phyloP scores from a whole-genome alignment of 2,888 invertebrate species.

The Cryptocheilus praepositus region DNA sequence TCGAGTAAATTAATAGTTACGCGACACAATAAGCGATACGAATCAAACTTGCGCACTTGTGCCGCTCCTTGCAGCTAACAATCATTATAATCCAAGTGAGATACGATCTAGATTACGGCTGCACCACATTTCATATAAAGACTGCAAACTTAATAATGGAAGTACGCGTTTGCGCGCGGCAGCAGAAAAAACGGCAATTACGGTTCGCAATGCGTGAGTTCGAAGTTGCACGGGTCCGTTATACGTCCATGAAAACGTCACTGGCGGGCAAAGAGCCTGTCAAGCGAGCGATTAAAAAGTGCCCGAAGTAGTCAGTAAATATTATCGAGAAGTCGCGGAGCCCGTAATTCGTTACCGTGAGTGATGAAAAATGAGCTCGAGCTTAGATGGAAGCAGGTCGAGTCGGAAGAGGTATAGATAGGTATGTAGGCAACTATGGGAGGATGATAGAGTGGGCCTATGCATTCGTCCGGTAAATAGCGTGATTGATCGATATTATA shows the following conservation, averaged over 20 bases:
- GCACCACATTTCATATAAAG: no score
- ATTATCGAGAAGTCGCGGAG: constrained; percentile 9
- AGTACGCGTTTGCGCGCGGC: no score
- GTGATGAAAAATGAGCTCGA: constrained; percentile 52
- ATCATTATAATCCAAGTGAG: no score
- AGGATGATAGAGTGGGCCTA: constrained; percentile 71
- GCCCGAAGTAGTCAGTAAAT: not conserved
- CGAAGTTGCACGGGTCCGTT: not conserved
- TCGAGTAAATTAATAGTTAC: no score
- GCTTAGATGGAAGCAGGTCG: constrained; percentile 54
- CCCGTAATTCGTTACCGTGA: constrained; percentile 39
- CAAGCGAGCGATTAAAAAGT: no score
- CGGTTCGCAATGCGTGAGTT: not conserved
- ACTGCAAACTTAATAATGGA: no score
- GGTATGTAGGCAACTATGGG: constrained; percentile 54
- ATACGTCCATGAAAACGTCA: not conserved
- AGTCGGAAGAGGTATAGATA: constrained; percentile 56
- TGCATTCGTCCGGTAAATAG: constrained; percentile 72
- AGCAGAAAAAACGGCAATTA: not conserved
- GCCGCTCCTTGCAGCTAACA: no score
- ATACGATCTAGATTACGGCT: no score
- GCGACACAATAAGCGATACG: no score
- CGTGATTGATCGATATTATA: constrained; percentile 74
- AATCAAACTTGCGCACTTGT: no score
- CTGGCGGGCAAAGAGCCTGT: not conserved